Evolutionary conservation across 1,140 invertebrate species (phyloP).

Genomic region (Microplitis mediator): DNA sequence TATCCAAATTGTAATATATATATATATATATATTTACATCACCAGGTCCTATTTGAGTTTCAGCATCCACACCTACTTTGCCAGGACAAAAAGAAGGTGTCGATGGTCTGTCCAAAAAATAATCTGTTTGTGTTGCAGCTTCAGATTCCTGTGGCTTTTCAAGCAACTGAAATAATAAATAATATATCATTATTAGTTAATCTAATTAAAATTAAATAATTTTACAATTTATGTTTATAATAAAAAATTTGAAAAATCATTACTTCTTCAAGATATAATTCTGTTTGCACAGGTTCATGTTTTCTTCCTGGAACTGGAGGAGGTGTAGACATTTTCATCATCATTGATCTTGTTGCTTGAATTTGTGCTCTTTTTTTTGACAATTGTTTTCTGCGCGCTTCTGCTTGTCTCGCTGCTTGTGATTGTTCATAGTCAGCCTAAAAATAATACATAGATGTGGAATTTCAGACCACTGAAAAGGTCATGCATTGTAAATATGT

Average conservation of each 20-base stretch:
- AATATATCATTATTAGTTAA: not conserved
- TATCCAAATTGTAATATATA: too few species aligned
- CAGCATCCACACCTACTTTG: constrained; percentile 78
- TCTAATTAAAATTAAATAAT: too few species aligned
- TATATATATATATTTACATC: constrained; percentile 69
- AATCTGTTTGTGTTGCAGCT: constrained; percentile 83
- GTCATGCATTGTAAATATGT: not conserved
- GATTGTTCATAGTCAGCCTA: constrained; percentile 67
- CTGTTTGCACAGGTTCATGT: constrained; percentile 86
- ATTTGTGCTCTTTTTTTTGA: constrained; percentile 66
- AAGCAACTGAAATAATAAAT: constrained; percentile 62
- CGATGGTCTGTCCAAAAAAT: constrained; percentile 79
- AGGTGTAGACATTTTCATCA: constrained; percentile 68
- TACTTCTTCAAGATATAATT: constrained; percentile 84
- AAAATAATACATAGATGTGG: not conserved
- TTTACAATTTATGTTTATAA: not conserved
- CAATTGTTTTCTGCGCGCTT: constrained; percentile 67
- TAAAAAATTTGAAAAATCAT: not conserved
- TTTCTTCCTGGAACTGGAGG: constrained; percentile 77
- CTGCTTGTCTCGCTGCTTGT: constrained; percentile 65
- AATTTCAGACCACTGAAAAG: not conserved
- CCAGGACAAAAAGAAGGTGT: constrained; percentile 76
- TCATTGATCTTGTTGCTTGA: constrained; percentile 54
- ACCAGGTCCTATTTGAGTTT: constrained; percentile 85
- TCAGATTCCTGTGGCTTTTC: constrained; percentile 75